Percentiles rank a stretch among this genome's conserved stretches.
Evolutionary conservation across 1,140 invertebrate species (phyloP).

Genomic region (Brevipalpus yothersi): DNA sequence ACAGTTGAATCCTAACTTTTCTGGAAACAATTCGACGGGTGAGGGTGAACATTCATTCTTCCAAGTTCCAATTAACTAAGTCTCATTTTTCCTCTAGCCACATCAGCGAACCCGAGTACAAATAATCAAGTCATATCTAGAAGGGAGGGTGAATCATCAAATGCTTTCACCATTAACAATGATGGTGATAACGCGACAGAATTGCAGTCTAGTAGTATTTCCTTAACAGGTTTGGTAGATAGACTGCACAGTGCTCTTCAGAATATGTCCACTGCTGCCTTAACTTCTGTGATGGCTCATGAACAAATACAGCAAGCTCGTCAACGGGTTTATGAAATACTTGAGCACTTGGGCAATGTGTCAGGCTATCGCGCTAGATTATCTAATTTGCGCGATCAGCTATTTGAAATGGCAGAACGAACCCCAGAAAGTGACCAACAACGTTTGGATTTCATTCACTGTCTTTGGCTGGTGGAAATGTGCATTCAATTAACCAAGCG

Average conservation of each 20-base stretch:
- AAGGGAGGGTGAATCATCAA: neutral
- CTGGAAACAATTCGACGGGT: too few relatives aligned
- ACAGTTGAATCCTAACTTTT: too few relatives aligned
- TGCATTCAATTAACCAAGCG: constrained; percentile 1
- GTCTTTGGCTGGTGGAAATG: constrained; percentile 6
- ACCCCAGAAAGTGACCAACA: neutral
- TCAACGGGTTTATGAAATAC: constrained; percentile 3
- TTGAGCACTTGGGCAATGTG: constrained; percentile 3
- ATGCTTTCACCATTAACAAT: neutral
- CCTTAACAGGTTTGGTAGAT: neutral
- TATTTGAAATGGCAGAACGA: constrained; percentile 3
- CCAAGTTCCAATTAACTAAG: too few relatives aligned
- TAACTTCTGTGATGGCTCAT: neutral
- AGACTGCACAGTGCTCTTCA: neutral
- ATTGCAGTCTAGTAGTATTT: neutral
- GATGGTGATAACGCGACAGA: too few relatives aligned
- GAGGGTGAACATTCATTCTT: too few relatives aligned
- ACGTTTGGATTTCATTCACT: constrained; percentile 4
- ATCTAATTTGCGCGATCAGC: constrained; percentile 4
- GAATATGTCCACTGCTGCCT: neutral
- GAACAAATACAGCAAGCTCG: constrained; percentile 5
- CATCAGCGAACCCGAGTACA: neutral
- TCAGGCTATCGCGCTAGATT: constrained; percentile 3
- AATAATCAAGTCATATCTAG: neutral
- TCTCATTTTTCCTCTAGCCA: too few relatives aligned